Percentiles rank a stretch among this genome's conserved stretches.
These are phyloP conservation scores for Andrena haemorrhoa DNA, from an alignment of 2,888 invertebrate genomes.

Conservation along the genomic window DNA sequence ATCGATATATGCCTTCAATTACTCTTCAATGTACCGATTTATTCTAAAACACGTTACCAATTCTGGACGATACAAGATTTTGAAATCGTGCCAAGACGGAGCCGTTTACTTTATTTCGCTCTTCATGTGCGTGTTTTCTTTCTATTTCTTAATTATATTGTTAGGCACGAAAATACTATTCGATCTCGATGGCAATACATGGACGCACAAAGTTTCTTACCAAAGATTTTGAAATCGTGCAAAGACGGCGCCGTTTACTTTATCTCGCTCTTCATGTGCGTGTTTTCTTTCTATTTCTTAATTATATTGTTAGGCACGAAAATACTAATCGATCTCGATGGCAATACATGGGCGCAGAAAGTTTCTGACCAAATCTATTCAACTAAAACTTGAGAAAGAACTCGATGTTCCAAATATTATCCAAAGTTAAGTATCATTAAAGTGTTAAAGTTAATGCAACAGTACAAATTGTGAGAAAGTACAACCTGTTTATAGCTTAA, in stretches of 20 bases:
- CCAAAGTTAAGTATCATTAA: constrained; percentile 71
- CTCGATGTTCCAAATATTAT: constrained; percentile 70
- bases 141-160: constrained; percentile 12
- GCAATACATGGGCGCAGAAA: background rate
- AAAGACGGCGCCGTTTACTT: constrained; percentile 17
- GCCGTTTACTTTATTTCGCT: constrained; percentile 22
- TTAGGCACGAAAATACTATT: constrained; percentile 28
- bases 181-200: background rate
- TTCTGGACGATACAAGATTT: constrained; percentile 16
- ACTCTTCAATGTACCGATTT: constrained; percentile 3
- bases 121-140: background rate
- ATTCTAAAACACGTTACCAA: constrained; percentile 24
- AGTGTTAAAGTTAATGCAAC: constrained; percentile 68
- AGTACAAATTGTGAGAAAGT: constrained; percentile 76
- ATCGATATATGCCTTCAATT: constrained; percentile 59
- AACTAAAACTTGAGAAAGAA: constrained; percentile 33
- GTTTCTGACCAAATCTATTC: background rate
- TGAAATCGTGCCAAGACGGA: background rate
- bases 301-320: constrained; percentile 29
- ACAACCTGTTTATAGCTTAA: constrained; percentile 49
- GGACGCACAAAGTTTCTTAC: background rate
- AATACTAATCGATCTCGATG: background rate
- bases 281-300: constrained; percentile 13
- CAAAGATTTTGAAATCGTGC: constrained; percentile 11
- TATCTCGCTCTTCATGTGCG: background rate